Percentiles rank a stretch among this genome's conserved stretches.
phyloP scores from a whole-genome alignment of 2,888 invertebrate genomes.

The Tipula vernalis region DNA sequence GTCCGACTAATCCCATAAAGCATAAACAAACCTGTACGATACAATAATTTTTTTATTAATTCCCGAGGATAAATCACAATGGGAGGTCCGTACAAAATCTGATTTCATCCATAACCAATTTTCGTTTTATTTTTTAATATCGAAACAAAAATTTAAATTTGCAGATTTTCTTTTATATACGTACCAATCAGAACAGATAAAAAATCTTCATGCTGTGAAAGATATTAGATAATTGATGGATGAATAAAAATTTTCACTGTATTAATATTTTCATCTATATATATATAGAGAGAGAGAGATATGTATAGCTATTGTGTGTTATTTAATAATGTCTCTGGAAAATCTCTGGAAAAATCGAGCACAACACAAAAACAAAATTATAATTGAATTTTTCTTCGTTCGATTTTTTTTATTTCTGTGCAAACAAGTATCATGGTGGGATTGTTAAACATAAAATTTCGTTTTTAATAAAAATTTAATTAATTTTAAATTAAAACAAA shows the following conservation, averaged over 20 bases:
- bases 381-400: slow-evolving; percentile 4
- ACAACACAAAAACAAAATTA: neutral
- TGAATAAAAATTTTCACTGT: neutral
- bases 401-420: neutral
- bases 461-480: slow-evolving; percentile 4
- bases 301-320: neutral
- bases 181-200: neutral
- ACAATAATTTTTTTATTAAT: neutral
- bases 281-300: too few species aligned
- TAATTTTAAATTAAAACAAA: slow-evolving; percentile 4
- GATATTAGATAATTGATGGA: slow-evolving; percentile 4
- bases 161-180: neutral
- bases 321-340: neutral
- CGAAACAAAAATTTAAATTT: neutral
- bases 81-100: neutral
- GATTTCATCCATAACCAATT: neutral
- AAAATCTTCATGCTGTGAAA: neutral
- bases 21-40: neutral
- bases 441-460: slow-evolving; percentile 4
- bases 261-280: neutral
- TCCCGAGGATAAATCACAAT: neutral
- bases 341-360: neutral
- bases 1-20: neutral
- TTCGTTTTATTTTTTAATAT: neutral
- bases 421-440: slow-evolving; percentile 4